A percentile compares a stretch with the other conserved stretches of the same genome.
phyloP scores from a whole-genome alignment of 2,888 invertebrate species.

The Apodemia mormo region DNA sequence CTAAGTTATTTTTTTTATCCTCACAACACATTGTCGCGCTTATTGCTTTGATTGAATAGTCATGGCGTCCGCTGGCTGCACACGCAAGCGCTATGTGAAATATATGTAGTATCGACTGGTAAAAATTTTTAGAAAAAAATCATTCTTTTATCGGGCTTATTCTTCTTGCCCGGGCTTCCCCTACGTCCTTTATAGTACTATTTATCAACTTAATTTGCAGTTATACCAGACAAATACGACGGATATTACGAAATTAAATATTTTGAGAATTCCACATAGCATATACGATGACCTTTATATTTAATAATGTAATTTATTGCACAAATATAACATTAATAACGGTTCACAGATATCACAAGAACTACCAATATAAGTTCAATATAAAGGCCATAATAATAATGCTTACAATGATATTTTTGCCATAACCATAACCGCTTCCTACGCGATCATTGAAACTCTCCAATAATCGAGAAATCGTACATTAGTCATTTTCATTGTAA shows the following conservation, averaged over 20 bases:
- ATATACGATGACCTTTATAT: background rate
- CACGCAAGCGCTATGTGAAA: no score
- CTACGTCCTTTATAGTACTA: no score
- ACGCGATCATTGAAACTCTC: conserved; percentile 15
- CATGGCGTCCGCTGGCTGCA: no score
- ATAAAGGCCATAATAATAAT: conserved; percentile 9
- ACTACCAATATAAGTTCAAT: conserved; percentile 6
- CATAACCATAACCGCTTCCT: background rate
- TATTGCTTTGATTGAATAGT: no score
- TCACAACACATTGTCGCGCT: no score
- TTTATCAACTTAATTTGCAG: no score
- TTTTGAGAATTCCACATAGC: background rate
- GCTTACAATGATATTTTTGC: conserved; percentile 15
- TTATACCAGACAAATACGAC: no score
- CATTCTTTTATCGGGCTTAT: no score
- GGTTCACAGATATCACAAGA: background rate
- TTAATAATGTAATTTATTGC: background rate
- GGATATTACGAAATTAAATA: background rate
- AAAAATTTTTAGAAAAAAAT: no score
- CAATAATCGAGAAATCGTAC: conserved; percentile 6
- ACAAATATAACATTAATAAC: conserved; percentile 4
- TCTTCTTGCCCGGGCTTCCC: no score
- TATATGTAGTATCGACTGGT: no score
- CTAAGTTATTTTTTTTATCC: no score
- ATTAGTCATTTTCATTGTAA: conserved; percentile 4